phyloP scores from a whole-genome alignment of 1,140 invertebrate species.

The silkworm (Bombyx mori) region DNA sequence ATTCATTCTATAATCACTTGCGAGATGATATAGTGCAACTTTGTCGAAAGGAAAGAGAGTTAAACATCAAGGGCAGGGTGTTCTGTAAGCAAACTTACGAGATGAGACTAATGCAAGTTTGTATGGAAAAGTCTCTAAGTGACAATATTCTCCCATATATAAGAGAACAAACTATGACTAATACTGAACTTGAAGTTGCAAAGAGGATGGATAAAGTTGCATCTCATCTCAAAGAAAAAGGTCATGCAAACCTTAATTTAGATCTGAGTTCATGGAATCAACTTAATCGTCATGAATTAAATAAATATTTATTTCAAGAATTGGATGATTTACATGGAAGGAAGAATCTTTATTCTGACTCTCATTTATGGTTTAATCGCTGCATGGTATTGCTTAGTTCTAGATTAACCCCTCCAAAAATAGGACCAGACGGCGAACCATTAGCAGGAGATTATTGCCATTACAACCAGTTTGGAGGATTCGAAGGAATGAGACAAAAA shows the following conservation, averaged over 20 bases:
- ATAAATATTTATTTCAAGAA: background rate
- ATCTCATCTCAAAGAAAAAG: background rate
- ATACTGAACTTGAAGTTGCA: background rate
- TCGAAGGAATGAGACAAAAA: no score
- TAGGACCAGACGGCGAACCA: no score
- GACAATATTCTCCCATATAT: background rate
- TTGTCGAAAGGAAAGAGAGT: background rate
- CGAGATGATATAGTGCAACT: background rate
- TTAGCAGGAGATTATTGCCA: no score
- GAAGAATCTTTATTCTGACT: background rate
- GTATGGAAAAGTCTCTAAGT: background rate
- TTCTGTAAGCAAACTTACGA: background rate
- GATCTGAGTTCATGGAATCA: background rate
- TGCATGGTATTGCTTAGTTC: no score
- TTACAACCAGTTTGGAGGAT: no score
- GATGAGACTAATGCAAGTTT: background rate
- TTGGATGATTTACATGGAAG: background rate
- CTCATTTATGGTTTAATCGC: background rate
- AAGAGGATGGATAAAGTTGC: constrained; percentile 1
- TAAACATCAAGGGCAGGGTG: background rate
- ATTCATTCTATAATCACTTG: no score
- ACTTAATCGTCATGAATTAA: background rate
- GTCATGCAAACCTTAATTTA: background rate
- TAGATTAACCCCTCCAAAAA: no score
- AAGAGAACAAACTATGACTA: background rate